Conservation (phyloP, 2,113 vertebrate genomes). For the Phylloscopus whistleri region DNA sequence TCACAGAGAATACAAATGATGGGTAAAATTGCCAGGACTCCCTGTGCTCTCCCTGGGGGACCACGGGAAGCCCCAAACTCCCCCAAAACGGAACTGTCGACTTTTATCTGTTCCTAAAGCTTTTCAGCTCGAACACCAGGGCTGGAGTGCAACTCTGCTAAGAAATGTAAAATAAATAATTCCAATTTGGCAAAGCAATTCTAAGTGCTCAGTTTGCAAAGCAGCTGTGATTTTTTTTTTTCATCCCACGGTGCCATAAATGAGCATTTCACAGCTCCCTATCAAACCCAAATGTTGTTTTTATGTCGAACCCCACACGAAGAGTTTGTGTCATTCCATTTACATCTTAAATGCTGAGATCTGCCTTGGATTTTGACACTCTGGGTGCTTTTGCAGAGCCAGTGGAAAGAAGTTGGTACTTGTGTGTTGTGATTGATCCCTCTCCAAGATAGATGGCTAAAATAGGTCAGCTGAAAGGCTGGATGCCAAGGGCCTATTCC, state of each 20-base stretch:
- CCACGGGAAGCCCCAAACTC: fast-evolving
- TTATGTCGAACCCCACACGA: neutral
- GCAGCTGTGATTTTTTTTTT: neutral
- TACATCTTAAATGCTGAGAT: neutral
- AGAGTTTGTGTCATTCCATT: neutral
- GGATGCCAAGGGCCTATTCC: neutral
- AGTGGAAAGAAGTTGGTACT: neutral
- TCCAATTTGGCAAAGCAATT: neutral
- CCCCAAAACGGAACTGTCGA: fast-evolving
- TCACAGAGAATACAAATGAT: neutral
- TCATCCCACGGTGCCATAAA: neutral
- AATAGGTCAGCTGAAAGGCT: neutral
- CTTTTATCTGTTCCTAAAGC: neutral
- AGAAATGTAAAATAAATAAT: neutral
- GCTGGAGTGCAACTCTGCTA: neutral
- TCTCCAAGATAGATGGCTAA: neutral
- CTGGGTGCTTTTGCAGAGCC: neutral
- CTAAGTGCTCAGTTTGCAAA: neutral
- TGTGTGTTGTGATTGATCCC: neutral
- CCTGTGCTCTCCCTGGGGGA: neutral
- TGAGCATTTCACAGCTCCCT: neutral
- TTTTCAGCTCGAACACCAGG: neutral
- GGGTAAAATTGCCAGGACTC: neutral
- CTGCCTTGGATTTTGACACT: neutral
- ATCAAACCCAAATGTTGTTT: neutral